Conservation (phyloP, 2,888 invertebrate species). For the Lathronympha strigana region DNA sequence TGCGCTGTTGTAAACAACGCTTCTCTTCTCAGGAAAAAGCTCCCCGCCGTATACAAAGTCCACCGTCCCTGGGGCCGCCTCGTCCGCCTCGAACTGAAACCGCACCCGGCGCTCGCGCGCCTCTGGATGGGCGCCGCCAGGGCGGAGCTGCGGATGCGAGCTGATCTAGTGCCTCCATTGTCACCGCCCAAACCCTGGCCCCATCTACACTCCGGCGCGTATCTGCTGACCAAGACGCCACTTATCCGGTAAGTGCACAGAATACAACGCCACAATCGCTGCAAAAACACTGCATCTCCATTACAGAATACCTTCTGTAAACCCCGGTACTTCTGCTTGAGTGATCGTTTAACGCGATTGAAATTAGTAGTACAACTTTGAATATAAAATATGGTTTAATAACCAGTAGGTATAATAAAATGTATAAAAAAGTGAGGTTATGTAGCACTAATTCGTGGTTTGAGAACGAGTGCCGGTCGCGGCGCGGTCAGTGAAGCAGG, state of each 20-base stretch:
- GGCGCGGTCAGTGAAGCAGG: too few species aligned
- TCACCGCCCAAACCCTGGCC: conserved; percentile 96
- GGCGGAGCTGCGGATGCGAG: conserved; percentile 88
- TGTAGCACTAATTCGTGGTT: too few species aligned
- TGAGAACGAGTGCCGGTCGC: too few species aligned
- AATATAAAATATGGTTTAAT: too few species aligned
- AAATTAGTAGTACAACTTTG: too few species aligned
- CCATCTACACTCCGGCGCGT: conserved; percentile 87
- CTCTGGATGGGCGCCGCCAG: conserved; percentile 88
- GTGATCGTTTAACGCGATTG: too few species aligned
- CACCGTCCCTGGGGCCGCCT: conserved; percentile 87
- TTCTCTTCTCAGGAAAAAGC: conserved; percentile 76
- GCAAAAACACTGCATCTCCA: too few species aligned
- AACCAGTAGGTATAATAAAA: too few species aligned
- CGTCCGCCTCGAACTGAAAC: conserved; percentile 90
- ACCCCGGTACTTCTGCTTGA: too few species aligned
- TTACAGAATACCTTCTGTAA: too few species aligned
- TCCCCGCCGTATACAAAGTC: conserved; percentile 92
- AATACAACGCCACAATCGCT: conserved; percentile 66
- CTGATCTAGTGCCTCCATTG: conserved; percentile 89
- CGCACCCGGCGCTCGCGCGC: conserved; percentile 90
- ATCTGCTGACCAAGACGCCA: conserved; percentile 86
- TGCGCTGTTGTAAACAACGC: not conserved
- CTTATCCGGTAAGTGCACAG: conserved; percentile 68
- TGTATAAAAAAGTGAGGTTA: too few species aligned